Conservation (phyloP, 2,797 vertebrate genomes). For the Sebastes steindachneri region DNA sequence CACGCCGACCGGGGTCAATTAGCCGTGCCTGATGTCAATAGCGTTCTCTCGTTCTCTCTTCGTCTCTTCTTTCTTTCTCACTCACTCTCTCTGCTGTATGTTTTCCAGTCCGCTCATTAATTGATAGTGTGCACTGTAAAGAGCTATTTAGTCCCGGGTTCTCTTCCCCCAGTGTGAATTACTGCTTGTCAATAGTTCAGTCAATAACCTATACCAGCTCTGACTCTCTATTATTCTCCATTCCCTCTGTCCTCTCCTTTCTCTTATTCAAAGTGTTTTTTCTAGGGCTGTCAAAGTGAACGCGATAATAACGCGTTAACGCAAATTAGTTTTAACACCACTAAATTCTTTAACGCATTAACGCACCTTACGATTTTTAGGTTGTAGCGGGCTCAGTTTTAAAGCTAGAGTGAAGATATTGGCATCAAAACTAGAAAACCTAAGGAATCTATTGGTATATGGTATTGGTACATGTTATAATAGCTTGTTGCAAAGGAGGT, state of each 20-base stretch:
- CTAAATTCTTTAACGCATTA: background rate
- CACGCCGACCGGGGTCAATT: constrained; percentile 71
- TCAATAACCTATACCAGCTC: constrained; percentile 44
- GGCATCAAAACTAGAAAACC: too few species aligned
- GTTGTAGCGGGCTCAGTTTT: too few species aligned
- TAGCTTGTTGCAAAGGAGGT: too few species aligned
- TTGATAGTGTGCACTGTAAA: constrained; percentile 29
- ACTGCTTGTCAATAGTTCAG: constrained; percentile 36
- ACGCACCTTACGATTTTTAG: too few species aligned
- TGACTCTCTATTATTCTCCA: constrained; percentile 18
- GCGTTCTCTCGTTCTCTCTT: constrained; percentile 31
- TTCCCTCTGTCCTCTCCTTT: background rate
- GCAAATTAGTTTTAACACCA: background rate
- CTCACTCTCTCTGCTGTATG: background rate
- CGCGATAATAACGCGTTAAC: too few species aligned
- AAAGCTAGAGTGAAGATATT: too few species aligned
- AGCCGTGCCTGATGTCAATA: constrained; percentile 67
- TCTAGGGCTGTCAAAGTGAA: too few species aligned
- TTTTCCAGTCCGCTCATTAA: constrained; percentile 16
- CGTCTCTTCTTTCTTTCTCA: background rate
- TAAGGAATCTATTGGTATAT: too few species aligned
- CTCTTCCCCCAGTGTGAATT: constrained; percentile 14
- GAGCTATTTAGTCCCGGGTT: constrained; percentile 25
- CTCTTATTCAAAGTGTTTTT: background rate
- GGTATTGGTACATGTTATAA: too few species aligned